A percentile compares a stretch with the other conserved stretches of the same genome.
These are phyloP conservation scores for Tetragonula carbonaria DNA, from an alignment of 2,888 invertebrate genomes.

Conservation along the genomic window DNA sequence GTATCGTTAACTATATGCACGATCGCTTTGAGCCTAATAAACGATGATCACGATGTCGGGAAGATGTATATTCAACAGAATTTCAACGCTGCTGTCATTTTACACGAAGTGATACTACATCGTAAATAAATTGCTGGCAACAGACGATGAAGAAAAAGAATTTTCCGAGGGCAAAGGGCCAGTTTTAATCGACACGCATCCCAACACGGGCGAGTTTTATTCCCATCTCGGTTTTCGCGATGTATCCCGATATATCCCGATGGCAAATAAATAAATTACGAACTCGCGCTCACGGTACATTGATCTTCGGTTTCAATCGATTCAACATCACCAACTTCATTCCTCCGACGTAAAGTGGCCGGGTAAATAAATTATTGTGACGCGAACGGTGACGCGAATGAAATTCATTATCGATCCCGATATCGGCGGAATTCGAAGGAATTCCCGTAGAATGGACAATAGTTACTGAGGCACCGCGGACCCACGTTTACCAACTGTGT, in stretches of 20 bases:
- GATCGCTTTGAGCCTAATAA: no score
- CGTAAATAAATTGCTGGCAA: no score
- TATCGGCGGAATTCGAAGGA: slow-evolving; percentile 23
- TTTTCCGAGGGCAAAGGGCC: not conserved
- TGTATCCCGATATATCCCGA: not conserved
- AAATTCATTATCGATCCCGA: slow-evolving; percentile 50
- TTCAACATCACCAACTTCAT: slow-evolving; percentile 24
- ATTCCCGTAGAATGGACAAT: slow-evolving; percentile 20
- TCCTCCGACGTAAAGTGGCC: slow-evolving; percentile 9
- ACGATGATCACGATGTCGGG: no score
- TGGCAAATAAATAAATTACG: slow-evolving; percentile 46
- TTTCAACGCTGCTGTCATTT: not conserved
- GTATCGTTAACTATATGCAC: no score
- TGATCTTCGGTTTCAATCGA: slow-evolving; percentile 43
- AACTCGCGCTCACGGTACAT: slow-evolving; percentile 24
- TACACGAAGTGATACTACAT: not conserved
- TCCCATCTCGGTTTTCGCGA: not conserved
- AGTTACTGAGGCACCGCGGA: not conserved
- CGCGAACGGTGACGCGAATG: slow-evolving; percentile 38
- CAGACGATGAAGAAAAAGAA: no score
- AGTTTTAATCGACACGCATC: slow-evolving; percentile 16
- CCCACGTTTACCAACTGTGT: not conserved
- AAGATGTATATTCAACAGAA: not conserved
- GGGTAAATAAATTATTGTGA: slow-evolving; percentile 48
- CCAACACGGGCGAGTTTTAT: not conserved